These are phyloP conservation scores for Peromyscus leucopus DNA, from an alignment of 2,113 vertebrate genomes.

Conservation along the genomic window DNA sequence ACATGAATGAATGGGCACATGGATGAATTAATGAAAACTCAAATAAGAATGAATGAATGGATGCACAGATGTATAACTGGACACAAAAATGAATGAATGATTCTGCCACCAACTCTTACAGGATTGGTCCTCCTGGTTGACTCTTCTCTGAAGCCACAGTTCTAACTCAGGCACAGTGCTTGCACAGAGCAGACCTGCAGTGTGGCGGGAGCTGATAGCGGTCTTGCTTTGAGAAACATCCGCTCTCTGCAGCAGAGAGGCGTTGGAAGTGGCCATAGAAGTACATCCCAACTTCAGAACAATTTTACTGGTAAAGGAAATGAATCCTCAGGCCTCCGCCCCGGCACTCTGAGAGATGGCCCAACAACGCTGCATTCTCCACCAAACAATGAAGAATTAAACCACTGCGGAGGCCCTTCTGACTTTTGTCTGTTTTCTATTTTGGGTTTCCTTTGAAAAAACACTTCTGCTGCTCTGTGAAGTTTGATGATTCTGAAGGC, in stretches of 20 bases:
- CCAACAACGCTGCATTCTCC: constrained; percentile 66
- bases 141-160: neutral
- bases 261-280: constrained; percentile 48
- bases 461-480: constrained; percentile 3
- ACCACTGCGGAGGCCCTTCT: neutral
- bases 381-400: constrained; percentile 62
- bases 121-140: neutral
- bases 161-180: neutral
- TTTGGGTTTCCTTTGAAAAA: constrained; percentile 69
- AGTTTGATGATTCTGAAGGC: neutral
- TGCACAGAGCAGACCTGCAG: neutral
- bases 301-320: constrained; percentile 73
- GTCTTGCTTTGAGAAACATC: neutral
- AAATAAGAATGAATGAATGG: neutral
- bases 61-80: neutral
- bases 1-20: neutral
- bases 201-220: neutral
- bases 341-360: neutral
- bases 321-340: constrained; percentile 59
- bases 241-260: constrained; percentile 39
- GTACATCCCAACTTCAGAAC: neutral
- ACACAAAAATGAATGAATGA: neutral
- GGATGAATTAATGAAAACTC: neutral
- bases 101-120: neutral
- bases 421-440: constrained; percentile 75